Conservation (phyloP, 2,888 invertebrate genomes). For the Lucinisca nassula region DNA sequence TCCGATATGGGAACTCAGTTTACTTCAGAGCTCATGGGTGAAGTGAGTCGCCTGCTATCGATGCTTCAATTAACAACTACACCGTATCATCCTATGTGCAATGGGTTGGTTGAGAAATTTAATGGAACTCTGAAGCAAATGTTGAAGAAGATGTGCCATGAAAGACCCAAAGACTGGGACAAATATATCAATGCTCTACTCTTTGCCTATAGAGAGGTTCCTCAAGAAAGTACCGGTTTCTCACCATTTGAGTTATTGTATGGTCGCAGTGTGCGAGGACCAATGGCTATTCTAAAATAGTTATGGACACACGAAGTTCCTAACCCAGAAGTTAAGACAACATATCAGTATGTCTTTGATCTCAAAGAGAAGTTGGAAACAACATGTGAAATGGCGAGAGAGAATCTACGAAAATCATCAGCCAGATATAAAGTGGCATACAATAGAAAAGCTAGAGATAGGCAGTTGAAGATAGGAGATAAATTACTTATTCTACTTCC, state of each 20-base stretch:
- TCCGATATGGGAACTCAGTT: conserved; percentile 72
- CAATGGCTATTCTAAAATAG: conserved; percentile 60
- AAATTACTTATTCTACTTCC: conserved; percentile 68
- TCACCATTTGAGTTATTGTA: conserved; percentile 68
- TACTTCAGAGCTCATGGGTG: conserved; percentile 60
- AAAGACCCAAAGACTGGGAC: too few species aligned
- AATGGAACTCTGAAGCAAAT: conserved; percentile 58
- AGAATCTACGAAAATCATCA: conserved; percentile 7
- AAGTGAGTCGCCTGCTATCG: conserved; percentile 54
- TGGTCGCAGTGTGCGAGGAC: conserved; percentile 67
- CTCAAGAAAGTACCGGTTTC: conserved; percentile 65
- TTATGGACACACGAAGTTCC: conserved; percentile 50
- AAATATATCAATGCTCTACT: too few species aligned
- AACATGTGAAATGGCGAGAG: conserved; percentile 45
- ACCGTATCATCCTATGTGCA: too few species aligned
- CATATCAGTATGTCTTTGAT: conserved; percentile 67
- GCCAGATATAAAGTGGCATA: conserved; percentile 44
- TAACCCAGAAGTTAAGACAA: conserved; percentile 37
- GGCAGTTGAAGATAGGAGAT: conserved; percentile 53
- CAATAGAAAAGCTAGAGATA: conserved; percentile 46
- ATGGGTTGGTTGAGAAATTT: too few species aligned
- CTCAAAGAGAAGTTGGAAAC: conserved; percentile 52
- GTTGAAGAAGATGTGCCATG: conserved; percentile 56
- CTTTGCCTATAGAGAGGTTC: too few species aligned
- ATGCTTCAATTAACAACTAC: conserved; percentile 50